Percentiles rank a stretch among this genome's conserved stretches.
phyloP scores from a whole-genome alignment of 2,888 invertebrate genomes.

The Mongoloraphidia duomilia region DNA sequence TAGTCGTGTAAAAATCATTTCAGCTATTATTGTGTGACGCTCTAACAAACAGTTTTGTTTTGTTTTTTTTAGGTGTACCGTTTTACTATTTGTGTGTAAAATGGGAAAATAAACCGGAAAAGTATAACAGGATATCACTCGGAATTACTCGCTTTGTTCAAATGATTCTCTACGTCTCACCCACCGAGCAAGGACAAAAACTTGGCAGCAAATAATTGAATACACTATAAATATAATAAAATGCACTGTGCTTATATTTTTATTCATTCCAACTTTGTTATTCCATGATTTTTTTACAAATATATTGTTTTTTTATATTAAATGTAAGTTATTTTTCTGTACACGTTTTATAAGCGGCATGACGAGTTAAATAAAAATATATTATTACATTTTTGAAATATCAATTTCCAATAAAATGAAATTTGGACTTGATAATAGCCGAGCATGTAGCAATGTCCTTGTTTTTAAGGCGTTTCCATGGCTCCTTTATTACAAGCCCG shows the following conservation, averaged over 20 bases:
- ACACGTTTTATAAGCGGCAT: no score
- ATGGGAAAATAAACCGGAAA: conserved; percentile 44
- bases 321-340: background rate
- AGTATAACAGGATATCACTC: conserved; percentile 36
- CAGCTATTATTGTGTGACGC: no score
- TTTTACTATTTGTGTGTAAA: conserved; percentile 61
- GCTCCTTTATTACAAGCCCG: no score
- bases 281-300: background rate
- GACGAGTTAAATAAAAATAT: no score
- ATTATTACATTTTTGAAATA: no score
- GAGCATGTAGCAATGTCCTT: no score
- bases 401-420: no score
- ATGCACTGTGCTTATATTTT: no score
- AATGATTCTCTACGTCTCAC: conserved; percentile 46
- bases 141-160: conserved; percentile 41
- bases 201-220: conserved; percentile 26
- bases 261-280: no score
- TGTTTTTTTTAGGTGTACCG: conserved; percentile 50
- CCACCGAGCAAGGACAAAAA: conserved; percentile 42
- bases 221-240: conserved; percentile 9
- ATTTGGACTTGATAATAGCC: no score
- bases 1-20: no score
- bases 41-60: conserved; percentile 8
- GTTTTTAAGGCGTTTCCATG: no score
- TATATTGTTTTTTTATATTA: background rate